Evolutionary conservation across 2,888 invertebrate genomes (phyloP).

Genomic region (Hyposoter didymator): DNA sequence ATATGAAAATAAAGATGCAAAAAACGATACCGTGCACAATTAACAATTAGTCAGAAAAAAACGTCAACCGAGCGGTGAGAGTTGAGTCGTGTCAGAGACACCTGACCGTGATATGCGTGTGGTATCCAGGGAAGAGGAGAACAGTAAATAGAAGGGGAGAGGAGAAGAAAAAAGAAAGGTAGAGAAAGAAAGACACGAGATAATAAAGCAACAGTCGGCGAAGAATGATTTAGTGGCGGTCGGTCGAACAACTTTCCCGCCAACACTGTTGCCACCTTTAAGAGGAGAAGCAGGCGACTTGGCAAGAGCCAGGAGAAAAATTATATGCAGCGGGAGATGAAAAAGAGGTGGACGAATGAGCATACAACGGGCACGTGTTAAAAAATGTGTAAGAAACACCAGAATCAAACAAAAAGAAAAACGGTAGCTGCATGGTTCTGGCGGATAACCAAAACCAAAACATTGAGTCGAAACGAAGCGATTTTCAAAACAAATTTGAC

Average conservation of each 20-base stretch:
- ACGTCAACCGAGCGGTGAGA: constrained; percentile 55
- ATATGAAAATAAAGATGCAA: neutral
- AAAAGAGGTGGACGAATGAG: constrained; percentile 24
- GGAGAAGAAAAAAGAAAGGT: constrained; percentile 52
- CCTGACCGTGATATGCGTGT: constrained; percentile 57
- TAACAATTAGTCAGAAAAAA: constrained; percentile 35
- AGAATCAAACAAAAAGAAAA: constrained; percentile 25
- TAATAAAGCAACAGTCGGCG: constrained; percentile 80
- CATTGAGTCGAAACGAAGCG: neutral
- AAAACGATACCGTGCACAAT: neutral
- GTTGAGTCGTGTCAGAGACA: constrained; percentile 62
- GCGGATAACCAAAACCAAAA: neutral
- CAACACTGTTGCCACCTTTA: constrained; percentile 81
- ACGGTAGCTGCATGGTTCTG: neutral
- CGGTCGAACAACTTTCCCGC: constrained; percentile 81
- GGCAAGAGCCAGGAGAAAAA: constrained; percentile 46
- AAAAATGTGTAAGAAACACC: constrained; percentile 7
- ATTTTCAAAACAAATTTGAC: neutral
- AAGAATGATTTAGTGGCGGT: constrained; percentile 81
- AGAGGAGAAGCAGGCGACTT: constrained; percentile 68
- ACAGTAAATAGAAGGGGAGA: constrained; percentile 58
- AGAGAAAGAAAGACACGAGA: constrained; percentile 71
- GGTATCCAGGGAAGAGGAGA: constrained; percentile 35
- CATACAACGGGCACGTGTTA: constrained; percentile 26
- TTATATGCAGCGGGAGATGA: constrained; percentile 44